Conservation (phyloP, 2,797 vertebrate species). For the Leptatherina wallacei region DNA sequence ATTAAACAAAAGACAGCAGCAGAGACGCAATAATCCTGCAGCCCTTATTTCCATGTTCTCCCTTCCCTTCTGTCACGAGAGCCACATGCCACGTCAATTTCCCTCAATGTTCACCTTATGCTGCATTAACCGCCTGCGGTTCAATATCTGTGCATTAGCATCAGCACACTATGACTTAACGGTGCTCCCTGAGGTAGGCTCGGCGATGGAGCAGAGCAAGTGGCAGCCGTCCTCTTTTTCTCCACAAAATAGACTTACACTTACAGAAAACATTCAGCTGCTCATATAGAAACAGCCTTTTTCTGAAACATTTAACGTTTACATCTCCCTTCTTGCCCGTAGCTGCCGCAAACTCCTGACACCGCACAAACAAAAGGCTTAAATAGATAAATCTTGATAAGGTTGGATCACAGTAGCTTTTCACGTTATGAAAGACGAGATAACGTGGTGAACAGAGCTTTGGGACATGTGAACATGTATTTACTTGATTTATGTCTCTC, state of each 20-base stretch:
- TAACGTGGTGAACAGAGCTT: slow-evolving; percentile 17
- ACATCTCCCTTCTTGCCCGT: neutral
- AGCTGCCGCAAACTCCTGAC: slow-evolving; percentile 28
- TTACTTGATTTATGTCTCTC: slow-evolving; percentile 32
- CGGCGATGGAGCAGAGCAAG: neutral
- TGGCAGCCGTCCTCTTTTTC: slow-evolving; percentile 6
- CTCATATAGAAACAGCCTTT: slow-evolving; percentile 18
- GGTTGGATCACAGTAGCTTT: slow-evolving; percentile 40
- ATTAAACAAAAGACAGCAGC: slow-evolving; percentile 10
- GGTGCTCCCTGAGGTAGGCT: neutral
- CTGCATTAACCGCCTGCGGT: slow-evolving; percentile 39
- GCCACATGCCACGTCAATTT: slow-evolving; percentile 39
- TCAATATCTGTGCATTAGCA: slow-evolving; percentile 6
- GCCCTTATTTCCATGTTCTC: neutral
- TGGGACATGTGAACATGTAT: slow-evolving; percentile 9
- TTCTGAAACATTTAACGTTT: slow-evolving; percentile 23
- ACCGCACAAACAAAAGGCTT: slow-evolving; percentile 35
- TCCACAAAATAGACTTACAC: neutral
- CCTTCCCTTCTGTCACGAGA: slow-evolving; percentile 21
- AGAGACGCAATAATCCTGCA: neutral
- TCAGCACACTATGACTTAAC: slow-evolving; percentile 18
- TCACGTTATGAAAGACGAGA: slow-evolving; percentile 28
- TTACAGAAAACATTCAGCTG: slow-evolving; percentile 31
- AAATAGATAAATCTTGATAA: slow-evolving; percentile 42
- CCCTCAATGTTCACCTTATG: slow-evolving; percentile 31